These are phyloP conservation scores for Hydractinia symbiolongicarpus DNA, from an alignment of 30 jellyfish, hydroid and myxozoan species.

Conservation along the genomic window DNA sequence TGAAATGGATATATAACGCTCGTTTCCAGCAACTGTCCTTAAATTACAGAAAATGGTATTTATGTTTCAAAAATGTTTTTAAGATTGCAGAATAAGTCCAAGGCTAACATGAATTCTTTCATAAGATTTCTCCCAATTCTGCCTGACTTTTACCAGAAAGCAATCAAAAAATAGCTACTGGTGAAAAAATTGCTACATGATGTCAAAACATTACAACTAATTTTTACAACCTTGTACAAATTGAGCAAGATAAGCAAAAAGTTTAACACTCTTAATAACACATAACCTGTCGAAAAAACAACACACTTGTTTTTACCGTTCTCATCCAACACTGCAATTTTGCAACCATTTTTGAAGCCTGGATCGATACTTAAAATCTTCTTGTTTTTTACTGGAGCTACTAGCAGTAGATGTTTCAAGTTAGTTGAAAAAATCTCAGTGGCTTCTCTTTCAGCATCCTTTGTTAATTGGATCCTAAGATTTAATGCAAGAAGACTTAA, in stretches of 20 bases:
- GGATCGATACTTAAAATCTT: constrained; percentile 74
- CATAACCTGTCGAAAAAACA: not conserved
- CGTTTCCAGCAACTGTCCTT: constrained; percentile 60
- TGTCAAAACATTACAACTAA: too few species aligned
- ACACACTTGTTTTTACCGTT: constrained; percentile 40
- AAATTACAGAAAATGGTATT: not conserved
- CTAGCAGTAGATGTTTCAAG: constrained; percentile 51
- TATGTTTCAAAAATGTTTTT: too few species aligned
- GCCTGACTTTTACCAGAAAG: too few species aligned
- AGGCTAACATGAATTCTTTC: too few species aligned
- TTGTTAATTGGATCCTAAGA: constrained; percentile 52
- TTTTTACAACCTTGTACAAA: too few species aligned
- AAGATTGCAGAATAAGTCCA: too few species aligned
- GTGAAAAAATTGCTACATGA: too few species aligned
- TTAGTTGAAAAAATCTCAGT: constrained; percentile 45
- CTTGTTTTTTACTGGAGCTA: constrained; percentile 68
- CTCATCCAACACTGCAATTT: constrained; percentile 63
- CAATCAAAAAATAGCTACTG: too few species aligned
- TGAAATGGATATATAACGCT: constrained; percentile 52
- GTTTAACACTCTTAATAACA: not conserved
- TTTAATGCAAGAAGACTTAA: not conserved
- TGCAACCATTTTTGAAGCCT: constrained; percentile 86
- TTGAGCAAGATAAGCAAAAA: too few species aligned
- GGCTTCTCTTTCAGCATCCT: constrained; percentile 72
- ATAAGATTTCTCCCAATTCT: too few species aligned